phyloP scores from a whole-genome alignment of 1,140 invertebrate genomes.

The Zaprionus ornatus region DNA sequence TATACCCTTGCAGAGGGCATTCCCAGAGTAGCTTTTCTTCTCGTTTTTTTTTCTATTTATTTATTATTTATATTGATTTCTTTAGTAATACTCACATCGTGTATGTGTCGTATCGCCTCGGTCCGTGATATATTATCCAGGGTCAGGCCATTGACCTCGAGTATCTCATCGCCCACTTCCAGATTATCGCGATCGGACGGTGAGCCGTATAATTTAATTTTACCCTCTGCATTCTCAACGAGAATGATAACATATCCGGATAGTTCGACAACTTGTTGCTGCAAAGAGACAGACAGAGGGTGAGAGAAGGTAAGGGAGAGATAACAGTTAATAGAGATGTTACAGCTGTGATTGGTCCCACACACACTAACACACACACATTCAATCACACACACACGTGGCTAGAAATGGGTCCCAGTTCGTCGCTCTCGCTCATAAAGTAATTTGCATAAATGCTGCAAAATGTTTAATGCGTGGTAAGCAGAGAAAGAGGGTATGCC shows the following conservation, averaged over 20 bases:
- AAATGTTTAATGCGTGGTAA: constrained; percentile 23
- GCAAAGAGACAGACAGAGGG: constrained; percentile 10
- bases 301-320: too few species aligned
- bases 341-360: not conserved
- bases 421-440: constrained; percentile 30
- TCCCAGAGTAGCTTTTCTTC: too few species aligned
- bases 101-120: constrained; percentile 96
- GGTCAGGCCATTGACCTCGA: constrained; percentile 96
- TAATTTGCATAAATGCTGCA: constrained; percentile 52
- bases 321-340: not conserved
- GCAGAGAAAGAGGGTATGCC: not conserved
- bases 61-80: not conserved
- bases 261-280: constrained; percentile 91
- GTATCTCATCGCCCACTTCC: constrained; percentile 97
- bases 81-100: constrained; percentile 89
- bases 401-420: constrained; percentile 25
- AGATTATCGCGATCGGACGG: constrained; percentile 96
- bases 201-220: constrained; percentile 98
- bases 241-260: constrained; percentile 98
- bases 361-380: not conserved
- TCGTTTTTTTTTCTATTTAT: too few species aligned
- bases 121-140: constrained; percentile 94
- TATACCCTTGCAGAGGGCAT: too few species aligned
- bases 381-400: not conserved
- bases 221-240: constrained; percentile 96